Conservation (phyloP, 2,888 invertebrate species). For the Aporophyla nigra region DNA sequence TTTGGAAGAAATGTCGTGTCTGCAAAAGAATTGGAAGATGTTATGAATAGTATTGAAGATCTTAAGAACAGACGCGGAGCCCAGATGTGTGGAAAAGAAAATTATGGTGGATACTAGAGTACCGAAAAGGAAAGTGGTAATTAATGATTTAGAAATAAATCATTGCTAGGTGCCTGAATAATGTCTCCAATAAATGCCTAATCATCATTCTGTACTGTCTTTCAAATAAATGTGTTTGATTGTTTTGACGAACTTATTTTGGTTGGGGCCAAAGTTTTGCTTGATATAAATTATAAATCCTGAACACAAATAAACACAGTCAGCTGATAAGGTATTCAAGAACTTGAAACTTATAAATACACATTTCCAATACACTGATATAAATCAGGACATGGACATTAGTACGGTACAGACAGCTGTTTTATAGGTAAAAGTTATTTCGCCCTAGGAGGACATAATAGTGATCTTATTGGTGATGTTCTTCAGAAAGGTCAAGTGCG, state of each 20-base stretch:
- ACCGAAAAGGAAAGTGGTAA: not conserved
- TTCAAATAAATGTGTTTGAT: conserved; percentile 6
- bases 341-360: not conserved
- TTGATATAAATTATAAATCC: too few relatives aligned
- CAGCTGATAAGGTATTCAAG: not conserved
- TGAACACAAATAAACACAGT: too few relatives aligned
- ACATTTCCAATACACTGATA: not conserved
- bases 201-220: not conserved
- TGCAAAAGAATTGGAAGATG: not conserved
- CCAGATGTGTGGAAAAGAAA: conserved; percentile 15
- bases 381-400: not conserved
- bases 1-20: conserved; percentile 19
- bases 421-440: not conserved
- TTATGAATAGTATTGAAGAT: conserved; percentile 27
- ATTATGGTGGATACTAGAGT: not conserved
- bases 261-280: too few relatives aligned
- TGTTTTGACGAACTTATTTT: too few relatives aligned
- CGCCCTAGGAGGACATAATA: not conserved
- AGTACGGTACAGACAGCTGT: not conserved
- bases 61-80: conserved; percentile 32
- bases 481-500: too few relatives aligned
- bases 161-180: not conserved
- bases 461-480: too few relatives aligned
- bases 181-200: not conserved
- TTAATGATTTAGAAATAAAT: not conserved